These are phyloP conservation scores for Sardinella longiceps DNA, from an alignment of 2,797 vertebrate species.

Conservation along the genomic window DNA sequence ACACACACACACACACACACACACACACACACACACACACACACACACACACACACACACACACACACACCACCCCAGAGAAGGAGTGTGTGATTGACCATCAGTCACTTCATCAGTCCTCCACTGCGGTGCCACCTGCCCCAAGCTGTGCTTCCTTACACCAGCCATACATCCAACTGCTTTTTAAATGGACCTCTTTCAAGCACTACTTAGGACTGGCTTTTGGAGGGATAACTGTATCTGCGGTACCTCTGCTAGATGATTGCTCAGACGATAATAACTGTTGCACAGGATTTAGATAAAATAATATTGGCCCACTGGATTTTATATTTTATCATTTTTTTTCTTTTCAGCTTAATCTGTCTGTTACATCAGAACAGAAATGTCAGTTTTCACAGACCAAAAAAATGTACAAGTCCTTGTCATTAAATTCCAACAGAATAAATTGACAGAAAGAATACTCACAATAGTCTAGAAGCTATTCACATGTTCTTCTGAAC, in stretches of 20 bases:
- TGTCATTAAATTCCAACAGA: not conserved
- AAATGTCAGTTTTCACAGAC: not conserved
- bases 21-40: not conserved
- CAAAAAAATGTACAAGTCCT: not conserved
- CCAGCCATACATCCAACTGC: slow-evolving; percentile 24
- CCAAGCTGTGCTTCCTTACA: slow-evolving; percentile 23
- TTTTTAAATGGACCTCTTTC: slow-evolving; percentile 31
- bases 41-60: not conserved
- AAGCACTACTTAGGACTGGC: slow-evolving; percentile 26
- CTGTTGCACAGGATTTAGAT: not conserved
- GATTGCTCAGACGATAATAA: not conserved
- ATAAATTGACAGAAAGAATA: not conserved
- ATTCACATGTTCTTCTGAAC: not conserved
- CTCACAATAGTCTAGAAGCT: not conserved
- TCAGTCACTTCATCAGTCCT: slow-evolving; percentile 17
- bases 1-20: not conserved
- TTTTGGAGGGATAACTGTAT: not conserved
- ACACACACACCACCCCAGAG: not conserved
- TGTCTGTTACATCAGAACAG: not conserved
- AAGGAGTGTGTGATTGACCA: slow-evolving; percentile 1
- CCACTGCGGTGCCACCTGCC: not conserved
- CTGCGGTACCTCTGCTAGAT: not conserved
- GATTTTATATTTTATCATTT: no score
- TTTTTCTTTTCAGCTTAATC: not conserved
- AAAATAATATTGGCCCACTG: not conserved